A percentile compares a stretch with the other conserved stretches of the same genome.
phyloP scores from a whole-genome alignment of 2,113 vertebrate species.

The Coptodon bakossiorum region DNA sequence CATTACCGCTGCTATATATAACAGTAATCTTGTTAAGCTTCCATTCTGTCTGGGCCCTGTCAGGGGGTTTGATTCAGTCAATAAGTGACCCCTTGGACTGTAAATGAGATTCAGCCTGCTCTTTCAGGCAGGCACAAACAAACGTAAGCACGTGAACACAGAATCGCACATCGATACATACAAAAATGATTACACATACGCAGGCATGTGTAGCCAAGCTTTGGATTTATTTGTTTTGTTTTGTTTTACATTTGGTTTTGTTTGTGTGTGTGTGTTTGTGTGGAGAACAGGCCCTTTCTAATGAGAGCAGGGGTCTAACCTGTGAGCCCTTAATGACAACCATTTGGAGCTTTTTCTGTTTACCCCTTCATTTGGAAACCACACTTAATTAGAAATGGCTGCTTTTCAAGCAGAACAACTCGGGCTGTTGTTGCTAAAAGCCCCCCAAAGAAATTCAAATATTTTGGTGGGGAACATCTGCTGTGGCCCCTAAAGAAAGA shows the following conservation, averaged over 20 bases:
- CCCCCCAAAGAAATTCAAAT: slow-evolving; percentile 9
- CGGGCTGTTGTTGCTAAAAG: slow-evolving; percentile 3
- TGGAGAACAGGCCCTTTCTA: neutral
- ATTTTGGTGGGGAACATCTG: slow-evolving; percentile 25
- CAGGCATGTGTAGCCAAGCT: neutral
- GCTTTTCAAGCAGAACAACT: slow-evolving; percentile 42
- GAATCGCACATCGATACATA: neutral
- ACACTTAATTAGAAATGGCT: slow-evolving; percentile 45
- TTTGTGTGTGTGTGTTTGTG: neutral
- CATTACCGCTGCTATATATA: slow-evolving; percentile 65
- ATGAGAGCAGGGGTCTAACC: slow-evolving; percentile 13
- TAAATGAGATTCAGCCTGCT: slow-evolving; percentile 52
- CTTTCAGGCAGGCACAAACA: neutral
- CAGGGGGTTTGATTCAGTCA: slow-evolving; percentile 54
- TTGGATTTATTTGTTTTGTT: neutral
- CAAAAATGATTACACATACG: neutral
- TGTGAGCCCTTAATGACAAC: slow-evolving; percentile 26
- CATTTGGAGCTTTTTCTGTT: slow-evolving; percentile 30
- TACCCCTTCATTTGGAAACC: slow-evolving; percentile 24
- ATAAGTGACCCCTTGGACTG: slow-evolving; percentile 64
- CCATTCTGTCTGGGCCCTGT: slow-evolving; percentile 44
- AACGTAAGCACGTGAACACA: neutral
- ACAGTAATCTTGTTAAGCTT: slow-evolving; percentile 68
- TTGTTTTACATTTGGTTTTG: neutral
- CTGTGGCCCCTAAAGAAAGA: neutral